A percentile compares a stretch with the other conserved stretches of the same genome.
Conservation (phyloP, 2,113 vertebrate species). For the Willisornis vidua region DNA sequence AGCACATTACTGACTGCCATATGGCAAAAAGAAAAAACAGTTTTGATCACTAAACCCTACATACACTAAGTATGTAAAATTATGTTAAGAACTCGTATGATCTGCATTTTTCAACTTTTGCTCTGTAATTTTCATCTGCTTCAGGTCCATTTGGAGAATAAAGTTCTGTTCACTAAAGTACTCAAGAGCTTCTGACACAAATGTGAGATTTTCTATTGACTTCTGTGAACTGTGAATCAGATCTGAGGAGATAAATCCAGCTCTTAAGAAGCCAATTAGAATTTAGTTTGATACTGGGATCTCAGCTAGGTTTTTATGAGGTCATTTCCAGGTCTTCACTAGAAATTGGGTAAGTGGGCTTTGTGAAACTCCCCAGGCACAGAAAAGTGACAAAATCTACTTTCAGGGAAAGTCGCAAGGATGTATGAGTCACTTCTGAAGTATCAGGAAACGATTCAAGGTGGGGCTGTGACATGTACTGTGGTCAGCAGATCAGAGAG, state of each 20-base stretch:
- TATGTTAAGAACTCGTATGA: neutral
- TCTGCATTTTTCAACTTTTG: neutral
- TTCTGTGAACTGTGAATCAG: neutral
- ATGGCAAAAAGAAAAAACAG: neutral
- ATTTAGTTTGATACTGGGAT: neutral
- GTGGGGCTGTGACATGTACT: conserved; percentile 48
- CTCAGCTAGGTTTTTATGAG: neutral
- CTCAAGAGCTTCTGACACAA: neutral
- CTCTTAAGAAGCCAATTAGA: neutral
- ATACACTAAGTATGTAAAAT: neutral
- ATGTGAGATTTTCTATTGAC: neutral
- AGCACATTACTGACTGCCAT: neutral
- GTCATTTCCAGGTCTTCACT: neutral
- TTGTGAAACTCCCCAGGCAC: neutral
- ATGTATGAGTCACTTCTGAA: conserved; percentile 13
- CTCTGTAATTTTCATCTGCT: neutral
- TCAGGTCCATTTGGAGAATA: neutral
- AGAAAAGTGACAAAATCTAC: neutral
- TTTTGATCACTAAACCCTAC: neutral
- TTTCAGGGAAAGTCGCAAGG: conserved; percentile 48
- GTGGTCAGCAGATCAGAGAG: conserved; percentile 52
- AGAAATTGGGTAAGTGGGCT: neutral
- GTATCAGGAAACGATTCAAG: conserved; percentile 38
- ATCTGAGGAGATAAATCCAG: neutral
- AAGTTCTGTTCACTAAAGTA: neutral